Evolutionary conservation across 2,113 vertebrate species (phyloP).

Genomic region (Pachycephala philippinensis): DNA sequence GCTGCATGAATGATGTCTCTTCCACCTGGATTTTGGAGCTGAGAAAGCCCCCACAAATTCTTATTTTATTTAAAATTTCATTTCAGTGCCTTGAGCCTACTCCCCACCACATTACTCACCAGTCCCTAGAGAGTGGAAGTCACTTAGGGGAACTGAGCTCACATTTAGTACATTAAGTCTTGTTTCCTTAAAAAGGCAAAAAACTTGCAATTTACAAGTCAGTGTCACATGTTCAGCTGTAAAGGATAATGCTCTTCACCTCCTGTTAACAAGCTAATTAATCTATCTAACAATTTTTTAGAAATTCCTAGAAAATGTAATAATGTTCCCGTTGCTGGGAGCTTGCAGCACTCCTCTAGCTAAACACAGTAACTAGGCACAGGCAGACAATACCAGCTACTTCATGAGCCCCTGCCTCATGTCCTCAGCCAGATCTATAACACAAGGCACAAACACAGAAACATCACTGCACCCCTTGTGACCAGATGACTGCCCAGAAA

Average conservation of each 20-base stretch:
- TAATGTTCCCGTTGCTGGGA: not conserved
- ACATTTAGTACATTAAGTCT: not conserved
- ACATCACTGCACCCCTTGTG: not conserved
- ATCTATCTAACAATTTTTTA: not conserved
- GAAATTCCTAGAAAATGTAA: not conserved
- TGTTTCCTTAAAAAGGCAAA: not conserved
- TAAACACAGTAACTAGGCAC: not conserved
- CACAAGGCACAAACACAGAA: not conserved
- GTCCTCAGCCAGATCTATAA: not conserved
- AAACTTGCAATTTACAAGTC: not conserved
- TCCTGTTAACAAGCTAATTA: not conserved
- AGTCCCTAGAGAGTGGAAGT: not conserved
- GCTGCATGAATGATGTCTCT: not conserved
- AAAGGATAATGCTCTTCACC: not conserved
- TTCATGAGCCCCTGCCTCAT: accelerated
- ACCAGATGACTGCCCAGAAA: not conserved
- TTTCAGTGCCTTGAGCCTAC: not conserved
- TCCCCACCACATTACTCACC: not conserved
- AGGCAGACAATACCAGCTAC: not conserved
- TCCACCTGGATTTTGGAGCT: not conserved
- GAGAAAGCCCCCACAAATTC: not conserved
- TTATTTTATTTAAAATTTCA: not conserved
- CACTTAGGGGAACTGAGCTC: not conserved
- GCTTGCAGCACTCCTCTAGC: not conserved
- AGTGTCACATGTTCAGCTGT: not conserved